Conservation (phyloP, 1,140 invertebrate genomes). For the Camponotus pennsylvanicus region DNA sequence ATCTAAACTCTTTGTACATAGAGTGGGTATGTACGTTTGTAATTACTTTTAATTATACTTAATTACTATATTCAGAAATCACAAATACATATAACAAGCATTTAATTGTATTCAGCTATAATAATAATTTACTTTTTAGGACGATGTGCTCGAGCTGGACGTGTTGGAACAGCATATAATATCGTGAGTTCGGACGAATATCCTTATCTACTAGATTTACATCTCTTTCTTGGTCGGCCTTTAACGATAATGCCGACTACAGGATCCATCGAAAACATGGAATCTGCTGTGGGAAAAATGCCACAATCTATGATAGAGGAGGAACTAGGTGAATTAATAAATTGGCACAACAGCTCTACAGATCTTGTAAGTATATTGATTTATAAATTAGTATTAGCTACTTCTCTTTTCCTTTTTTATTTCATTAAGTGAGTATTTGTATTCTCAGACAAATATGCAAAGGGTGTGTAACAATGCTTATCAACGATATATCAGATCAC, state of each 20-base stretch:
- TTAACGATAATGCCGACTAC: constrained; percentile 88
- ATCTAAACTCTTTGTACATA: constrained; percentile 98
- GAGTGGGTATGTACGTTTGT: constrained; percentile 93
- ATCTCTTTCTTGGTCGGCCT: constrained; percentile 95
- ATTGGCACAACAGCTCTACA: constrained; percentile 90
- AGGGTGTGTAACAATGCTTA: constrained; percentile 95
- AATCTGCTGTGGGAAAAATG: constrained; percentile 91
- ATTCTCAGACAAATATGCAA: constrained; percentile 89
- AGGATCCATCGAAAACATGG: constrained; percentile 83
- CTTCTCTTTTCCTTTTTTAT: constrained; percentile 34
- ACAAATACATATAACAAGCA: background rate
- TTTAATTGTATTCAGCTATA: background rate
- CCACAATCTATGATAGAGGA: constrained; percentile 95
- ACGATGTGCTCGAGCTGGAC: constrained; percentile 97
- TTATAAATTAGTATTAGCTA: constrained; percentile 34
- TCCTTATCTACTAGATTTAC: constrained; percentile 96
- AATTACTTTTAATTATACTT: constrained; percentile 36
- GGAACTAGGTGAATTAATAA: constrained; percentile 92
- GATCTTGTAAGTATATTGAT: constrained; percentile 90
- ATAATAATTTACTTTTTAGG: constrained; percentile 86
- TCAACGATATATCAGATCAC: constrained; percentile 95
- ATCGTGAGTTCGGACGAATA: constrained; percentile 96
- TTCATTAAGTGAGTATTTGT: background rate
- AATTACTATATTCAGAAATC: constrained; percentile 25
- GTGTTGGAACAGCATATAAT: constrained; percentile 95